Evolutionary conservation across 2,888 invertebrate species (phyloP), one percentile per base, ranked within the genome.

Genomic region (Phanerotoma sp.): DNA sequence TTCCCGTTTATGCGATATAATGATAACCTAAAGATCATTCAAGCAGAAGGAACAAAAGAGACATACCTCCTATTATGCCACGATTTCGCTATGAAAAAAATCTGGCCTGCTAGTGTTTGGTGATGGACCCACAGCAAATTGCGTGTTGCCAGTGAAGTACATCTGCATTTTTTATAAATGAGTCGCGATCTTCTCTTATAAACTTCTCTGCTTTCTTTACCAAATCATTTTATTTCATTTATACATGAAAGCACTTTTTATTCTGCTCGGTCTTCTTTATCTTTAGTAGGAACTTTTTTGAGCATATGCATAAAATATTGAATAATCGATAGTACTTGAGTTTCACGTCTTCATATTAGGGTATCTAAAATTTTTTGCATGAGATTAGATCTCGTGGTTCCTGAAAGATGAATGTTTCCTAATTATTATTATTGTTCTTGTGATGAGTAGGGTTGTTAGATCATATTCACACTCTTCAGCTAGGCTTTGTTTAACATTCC

Each of bases 1-100:
- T 62, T 62, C 62, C 61, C 57, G 61, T 55, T 51, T 56, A 30
- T 42, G 46, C 16, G 56, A 41, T 49, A 56, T 60, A 62, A 62
- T 57, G 56, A 60, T 51, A 62, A 54, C 50, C 40, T 18, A 49
- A 54, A 49, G 38, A 25, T 42, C 20, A 22, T 21, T 30, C 20
- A 11, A 25, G 41, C 41, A 25, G 35, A 11, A 38, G 18, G 20
- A 33, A 33, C 20, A 21, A 28, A 30, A 22, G 30, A 18, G 28
- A 25, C 15, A 48, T 20, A 30, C 25, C 38, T 28, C 28, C 18
- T 38, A 25, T 25, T 25, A 25, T 25, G 25, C 25, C 25, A 25
- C 3, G 25, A 25, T 25, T 25, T 25, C 25, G 25, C 25, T 9
- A 25, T 25, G 3, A 18, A 38, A 38, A 38, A 38, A 38, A 20